Evolutionary conservation across 2,888 invertebrate species (phyloP), one percentile per base, ranked within the genome.

Genomic region (Margaritifera margaritifera): DNA sequence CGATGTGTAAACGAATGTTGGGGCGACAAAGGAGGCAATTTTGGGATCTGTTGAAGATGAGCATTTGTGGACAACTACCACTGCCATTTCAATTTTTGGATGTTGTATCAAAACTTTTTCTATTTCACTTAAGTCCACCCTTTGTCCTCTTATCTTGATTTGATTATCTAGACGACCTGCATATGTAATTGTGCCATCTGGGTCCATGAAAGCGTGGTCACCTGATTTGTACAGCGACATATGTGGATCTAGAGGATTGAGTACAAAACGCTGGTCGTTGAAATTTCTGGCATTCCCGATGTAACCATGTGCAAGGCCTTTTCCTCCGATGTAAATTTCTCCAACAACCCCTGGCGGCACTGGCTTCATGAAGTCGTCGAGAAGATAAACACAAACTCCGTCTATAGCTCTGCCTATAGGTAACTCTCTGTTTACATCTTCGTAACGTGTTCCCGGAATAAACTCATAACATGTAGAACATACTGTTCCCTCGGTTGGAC

Each of bases 401-500:
- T 94, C 93, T 0, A 96, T 88, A 0, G 96, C 95, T 27, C 92
- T 88, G 42, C 96, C 96, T 94, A 97, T 96, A 2, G 96, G 96
- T 63, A 96, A 93, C 80, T 94, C 94, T 50, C 93, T 6, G 91
- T 91, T 66, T 66, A 79, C 75, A 53, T 71, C 74, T 64, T 78
- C 79, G n/a, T 77, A 65, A 1, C 73, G 58, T 53, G 77, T 71
- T 27, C 86, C 84, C 24, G 83, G 72, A 20, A 90, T 86, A 63
- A 96, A 91, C 0, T 94, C 91, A 80, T 94, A 93, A 84, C 93
- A 96, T 0, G 96, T 95, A 3, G 96, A 95, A 86, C 96, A 96
- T 0, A 95, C 96, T 94, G 96, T 96, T 0, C 96, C 93, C 89
- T 97, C 97, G 0, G 96, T 96, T 78, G 96, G 95, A 0, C 97